phyloP scores from a whole-genome alignment of 2,888 invertebrate genomes.

The Tenthredo livida region DNA sequence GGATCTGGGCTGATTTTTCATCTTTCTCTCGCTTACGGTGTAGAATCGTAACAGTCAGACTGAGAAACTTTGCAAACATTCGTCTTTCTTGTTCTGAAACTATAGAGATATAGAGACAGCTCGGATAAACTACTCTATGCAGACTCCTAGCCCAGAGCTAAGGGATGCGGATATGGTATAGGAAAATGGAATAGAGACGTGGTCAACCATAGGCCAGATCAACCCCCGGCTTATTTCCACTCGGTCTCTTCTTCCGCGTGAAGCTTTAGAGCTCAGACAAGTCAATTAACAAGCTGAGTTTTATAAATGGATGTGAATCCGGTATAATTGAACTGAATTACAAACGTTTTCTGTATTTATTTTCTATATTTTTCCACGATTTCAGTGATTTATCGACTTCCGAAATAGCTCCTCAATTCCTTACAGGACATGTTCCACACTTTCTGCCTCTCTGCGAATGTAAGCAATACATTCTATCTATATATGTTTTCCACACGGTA shows the following conservation, averaged over 20 bases:
- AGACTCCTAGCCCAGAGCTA: neutral
- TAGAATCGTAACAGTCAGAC: neutral
- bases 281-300: neutral
- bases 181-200: neutral
- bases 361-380: neutral
- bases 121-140: slow-evolving; percentile 12
- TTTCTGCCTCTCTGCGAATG: neutral
- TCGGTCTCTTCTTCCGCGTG: neutral
- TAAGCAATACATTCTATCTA: no score
- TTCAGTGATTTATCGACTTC: neutral
- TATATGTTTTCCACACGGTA: neutral
- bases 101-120: slow-evolving; percentile 5
- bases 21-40: neutral
- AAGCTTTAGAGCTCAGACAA: slow-evolving; percentile 16
- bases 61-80: slow-evolving; percentile 33
- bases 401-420: neutral
- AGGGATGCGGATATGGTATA: neutral
- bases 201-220: neutral
- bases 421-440: neutral
- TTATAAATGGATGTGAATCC: neutral
- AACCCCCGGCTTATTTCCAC: slow-evolving; percentile 3
- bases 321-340: neutral
- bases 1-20: neutral
- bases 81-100: slow-evolving; percentile 20
- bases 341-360: neutral